Evolutionary conservation across 2,797 vertebrate species (phyloP).

Genomic region (Mus minutoides): DNA sequence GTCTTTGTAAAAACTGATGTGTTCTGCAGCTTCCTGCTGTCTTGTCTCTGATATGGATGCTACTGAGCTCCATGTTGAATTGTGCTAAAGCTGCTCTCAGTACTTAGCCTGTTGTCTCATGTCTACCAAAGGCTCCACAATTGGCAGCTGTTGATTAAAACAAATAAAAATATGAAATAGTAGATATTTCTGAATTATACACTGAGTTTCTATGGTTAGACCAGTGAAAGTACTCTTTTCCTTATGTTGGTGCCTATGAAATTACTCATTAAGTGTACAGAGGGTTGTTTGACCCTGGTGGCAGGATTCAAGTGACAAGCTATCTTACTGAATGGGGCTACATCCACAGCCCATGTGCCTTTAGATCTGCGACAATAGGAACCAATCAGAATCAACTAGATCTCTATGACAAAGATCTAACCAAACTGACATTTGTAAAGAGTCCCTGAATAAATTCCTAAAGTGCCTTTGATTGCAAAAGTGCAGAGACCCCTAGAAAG

Average conservation of each 20-base stretch:
- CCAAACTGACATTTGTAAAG: neutral
- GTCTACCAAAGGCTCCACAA: neutral
- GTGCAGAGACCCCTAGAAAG: neutral
- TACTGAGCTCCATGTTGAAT: neutral
- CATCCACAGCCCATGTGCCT: too few species aligned
- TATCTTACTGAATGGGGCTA: too few species aligned
- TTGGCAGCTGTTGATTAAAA: neutral
- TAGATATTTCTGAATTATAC: constrained; percentile 6
- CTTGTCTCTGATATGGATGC: neutral
- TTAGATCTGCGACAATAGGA: rapidly evolving
- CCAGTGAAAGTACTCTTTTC: neutral
- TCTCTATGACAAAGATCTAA: neutral
- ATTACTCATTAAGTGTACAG: neutral
- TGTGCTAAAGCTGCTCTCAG: neutral
- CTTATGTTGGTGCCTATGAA: neutral
- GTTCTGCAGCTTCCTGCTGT: neutral
- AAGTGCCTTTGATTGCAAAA: neutral
- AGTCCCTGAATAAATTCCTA: neutral
- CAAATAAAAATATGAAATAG: neutral
- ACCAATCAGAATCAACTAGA: neutral
- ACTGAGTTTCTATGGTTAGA: neutral
- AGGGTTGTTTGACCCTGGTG: neutral
- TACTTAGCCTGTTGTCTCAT: neutral
- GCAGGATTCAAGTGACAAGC: neutral
- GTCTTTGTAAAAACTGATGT: neutral